phyloP scores from a whole-genome alignment of 1,140 invertebrate species.

The Ctenoplectra terminalis region DNA sequence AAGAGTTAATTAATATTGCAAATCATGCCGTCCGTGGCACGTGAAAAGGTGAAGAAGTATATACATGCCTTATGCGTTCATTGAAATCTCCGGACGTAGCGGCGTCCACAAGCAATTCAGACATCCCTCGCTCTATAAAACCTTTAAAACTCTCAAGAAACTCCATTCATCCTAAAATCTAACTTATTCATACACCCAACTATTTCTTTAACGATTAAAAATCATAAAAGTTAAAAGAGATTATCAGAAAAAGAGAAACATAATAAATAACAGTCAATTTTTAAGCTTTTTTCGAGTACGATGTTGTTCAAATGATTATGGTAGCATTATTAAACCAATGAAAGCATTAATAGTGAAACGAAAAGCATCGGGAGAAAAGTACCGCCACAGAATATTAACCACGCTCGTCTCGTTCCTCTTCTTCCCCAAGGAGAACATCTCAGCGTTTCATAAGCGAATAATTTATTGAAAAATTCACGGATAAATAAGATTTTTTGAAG shows the following conservation, averaged over 20 bases:
- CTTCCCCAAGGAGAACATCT: no score
- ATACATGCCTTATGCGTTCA: conserved; percentile 43
- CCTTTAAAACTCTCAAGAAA: not conserved
- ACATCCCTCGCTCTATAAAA: not conserved
- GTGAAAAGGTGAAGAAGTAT: conserved; percentile 11
- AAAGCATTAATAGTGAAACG: conserved; percentile 39
- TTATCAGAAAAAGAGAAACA: not conserved
- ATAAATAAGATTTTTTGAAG: not conserved
- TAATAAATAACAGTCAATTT: not conserved
- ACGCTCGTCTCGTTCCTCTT: conserved; percentile 12
- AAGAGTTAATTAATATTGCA: conserved; percentile 60
- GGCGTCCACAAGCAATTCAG: not conserved
- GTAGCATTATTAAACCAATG: conserved; percentile 12
- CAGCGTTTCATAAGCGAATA: not conserved
- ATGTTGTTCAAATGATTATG: conserved; percentile 3
- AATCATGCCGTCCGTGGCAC: conserved; percentile 31
- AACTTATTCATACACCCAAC: no score
- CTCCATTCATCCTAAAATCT: not conserved
- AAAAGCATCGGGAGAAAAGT: conserved; percentile 20
- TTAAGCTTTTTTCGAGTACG: not conserved
- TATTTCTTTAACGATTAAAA: not conserved
- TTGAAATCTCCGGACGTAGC: conserved; percentile 57
- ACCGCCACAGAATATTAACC: conserved; percentile 32
- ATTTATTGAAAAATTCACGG: not conserved
- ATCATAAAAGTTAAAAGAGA: no score